Evolutionary conservation across 2,888 invertebrate genomes (phyloP), one percentile per base, ranked within the genome.

Genomic region (Luperina testacea): DNA sequence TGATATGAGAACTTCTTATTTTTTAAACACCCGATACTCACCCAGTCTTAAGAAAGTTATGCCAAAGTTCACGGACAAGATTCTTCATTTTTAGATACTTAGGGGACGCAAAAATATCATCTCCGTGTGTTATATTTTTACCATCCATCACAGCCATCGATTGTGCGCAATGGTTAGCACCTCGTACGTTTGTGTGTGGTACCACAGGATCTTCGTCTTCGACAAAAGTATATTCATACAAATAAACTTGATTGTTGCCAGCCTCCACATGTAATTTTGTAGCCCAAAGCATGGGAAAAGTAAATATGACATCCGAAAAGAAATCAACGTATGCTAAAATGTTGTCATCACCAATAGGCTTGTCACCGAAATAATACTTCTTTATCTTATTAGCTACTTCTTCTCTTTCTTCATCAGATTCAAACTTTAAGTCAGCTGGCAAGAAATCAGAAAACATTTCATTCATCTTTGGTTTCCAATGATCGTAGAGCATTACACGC

Each of bases 301-400:
- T 85, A 72, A 94, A 94, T 11, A 85, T 32, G 2, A 90, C 72
- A 96, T 98, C 96, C 6, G 93, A 86, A 69, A 81, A 82, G 64
- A 57, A 79, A 7, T 79, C 57, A 0, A 79, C 57, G 2, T 74
- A 79, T 11, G 27, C 53, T 13, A 78, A 74, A 81, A 78, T 73
- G 11, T 57, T 81, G 2, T 64, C 74, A 17, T 81, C 63, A 17
- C 45, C 38, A 2, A 78, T 32, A 4, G 82, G 45, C 38, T 78
- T 57, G 7, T 78, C 82, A 15, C 82, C 78, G 7, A 78, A 81
- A 57, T 78, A 78, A 57, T 27, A 78, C 11, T 38, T 73, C 38
- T 74, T 81, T 9, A 74, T 27, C 74, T 64, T 64, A 20, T 27
- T 0, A 24, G 82, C 78, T 9, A 81, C 75, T 65, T 84, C n/a